Base-by-base conservation (phyloP, 1,140 invertebrate genomes). In the Macrotrachela quadricornifera region DNA sequence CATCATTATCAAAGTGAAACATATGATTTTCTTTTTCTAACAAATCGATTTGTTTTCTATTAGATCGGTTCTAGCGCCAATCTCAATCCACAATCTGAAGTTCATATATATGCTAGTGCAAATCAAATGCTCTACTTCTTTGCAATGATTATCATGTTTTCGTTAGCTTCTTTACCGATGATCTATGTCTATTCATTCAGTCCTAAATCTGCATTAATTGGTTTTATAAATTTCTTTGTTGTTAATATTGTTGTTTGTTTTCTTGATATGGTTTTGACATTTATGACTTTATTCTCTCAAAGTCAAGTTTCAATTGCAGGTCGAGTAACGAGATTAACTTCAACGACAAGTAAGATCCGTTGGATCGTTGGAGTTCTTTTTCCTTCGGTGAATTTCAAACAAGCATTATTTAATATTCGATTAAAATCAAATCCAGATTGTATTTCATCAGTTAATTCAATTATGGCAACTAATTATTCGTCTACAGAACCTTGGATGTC, bases 211-310 rank as follows among this genome's bases (percentile, higher is more conserved):
- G 51, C 46, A 40, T 46, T 53, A 18, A 15, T 53, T 1, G 45
- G 38, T n/a, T 53, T 53, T 42, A 53, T 47, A 14, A 21, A n/a
- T 16, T 41, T 53, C 16, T 46, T 48, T 40, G 40, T 53, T 39
- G 36, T 53, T 14, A 16, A 46, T 15, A 17, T 44, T 16, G 17
- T 41, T n/a, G 51, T 12, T 17, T 30, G 41, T 18, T 46, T 53
- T 16, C 10, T 48, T 11, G 51, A 53, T 38, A 53, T 47, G 44
- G 10, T 53, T 13, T 47, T 16, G 15, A 18, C 44, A 6, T 48
- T 53, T 41, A 16, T 53, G 12, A 15, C 46, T 10, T 13, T 53
- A 10, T 53, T 53, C 14, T 4, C 2, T 30, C 21, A 30, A 30
- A 4, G 16, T 47, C 9, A 47, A 30, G 13, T 36, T 39, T 1